These are phyloP conservation scores for Oppia nitens DNA, from an alignment of 1,140 invertebrate genomes.

Conservation along the genomic window DNA sequence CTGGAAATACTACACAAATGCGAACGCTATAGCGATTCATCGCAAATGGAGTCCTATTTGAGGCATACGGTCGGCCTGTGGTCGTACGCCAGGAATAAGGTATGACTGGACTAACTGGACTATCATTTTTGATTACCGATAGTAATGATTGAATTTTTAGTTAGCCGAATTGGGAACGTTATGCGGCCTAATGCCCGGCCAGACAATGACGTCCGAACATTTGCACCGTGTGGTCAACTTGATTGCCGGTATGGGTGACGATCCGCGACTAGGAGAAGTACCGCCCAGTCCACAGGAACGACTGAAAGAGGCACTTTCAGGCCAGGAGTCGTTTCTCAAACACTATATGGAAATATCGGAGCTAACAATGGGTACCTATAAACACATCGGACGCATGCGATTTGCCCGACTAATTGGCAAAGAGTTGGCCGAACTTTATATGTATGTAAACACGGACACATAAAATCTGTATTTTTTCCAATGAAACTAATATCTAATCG, in stretches of 20 bases:
- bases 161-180: conserved; percentile 66
- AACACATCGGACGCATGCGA: conserved; percentile 71
- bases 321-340: conserved; percentile 69
- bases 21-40: conserved; percentile 26
- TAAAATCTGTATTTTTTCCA: background rate
- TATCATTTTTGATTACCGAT: conserved; percentile 11
- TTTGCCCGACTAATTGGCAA: conserved; percentile 70
- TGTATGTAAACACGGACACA: conserved; percentile 28
- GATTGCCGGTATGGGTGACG: conserved; percentile 58
- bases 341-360: conserved; percentile 85
- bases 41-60: conserved; percentile 49
- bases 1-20: conserved; percentile 63
- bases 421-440: conserved; percentile 75
- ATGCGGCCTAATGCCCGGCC: conserved; percentile 75
- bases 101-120: conserved; percentile 29
- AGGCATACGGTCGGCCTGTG: conserved; percentile 72
- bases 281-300: conserved; percentile 56
- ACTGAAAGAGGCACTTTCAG: conserved; percentile 74
- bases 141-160: conserved; percentile 32
- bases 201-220: conserved; percentile 55
- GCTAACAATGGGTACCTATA: conserved; percentile 87
- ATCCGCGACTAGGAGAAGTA: conserved; percentile 27
- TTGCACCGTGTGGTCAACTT: conserved; percentile 73
- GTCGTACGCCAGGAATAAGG: conserved; percentile 82
- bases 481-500: background rate